Conservation (phyloP, 2,113 vertebrate species). For the Neogobius melanostomus region DNA sequence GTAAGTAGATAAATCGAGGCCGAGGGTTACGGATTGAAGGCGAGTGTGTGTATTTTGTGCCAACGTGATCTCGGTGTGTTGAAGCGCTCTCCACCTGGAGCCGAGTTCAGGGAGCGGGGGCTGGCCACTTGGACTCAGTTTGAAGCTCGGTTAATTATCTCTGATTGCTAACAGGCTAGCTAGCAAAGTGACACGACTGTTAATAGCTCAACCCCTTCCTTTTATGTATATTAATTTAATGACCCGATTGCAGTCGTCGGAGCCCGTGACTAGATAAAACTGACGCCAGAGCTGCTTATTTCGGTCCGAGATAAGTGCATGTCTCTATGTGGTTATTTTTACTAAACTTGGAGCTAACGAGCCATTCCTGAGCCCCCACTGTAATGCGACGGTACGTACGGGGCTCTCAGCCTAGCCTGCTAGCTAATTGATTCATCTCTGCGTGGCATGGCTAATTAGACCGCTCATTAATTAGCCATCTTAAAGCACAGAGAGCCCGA, state of each 20-base stretch:
- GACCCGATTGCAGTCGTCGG: constrained; percentile 13
- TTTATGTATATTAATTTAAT: constrained; percentile 58
- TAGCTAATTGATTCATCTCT: constrained; percentile 76
- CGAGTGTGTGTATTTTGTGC: constrained; percentile 34
- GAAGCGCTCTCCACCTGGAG: constrained; percentile 53
- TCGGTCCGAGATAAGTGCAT: constrained; percentile 25
- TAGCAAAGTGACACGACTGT: constrained; percentile 76
- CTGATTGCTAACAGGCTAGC: constrained; percentile 71
- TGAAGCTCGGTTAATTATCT: constrained; percentile 72
- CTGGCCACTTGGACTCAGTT: constrained; percentile 52
- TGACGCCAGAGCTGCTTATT: constrained; percentile 5
- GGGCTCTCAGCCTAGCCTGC: constrained; percentile 61
- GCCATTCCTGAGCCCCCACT: constrained; percentile 38
- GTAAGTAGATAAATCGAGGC: constrained; percentile 73
- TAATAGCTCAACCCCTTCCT: constrained; percentile 41
- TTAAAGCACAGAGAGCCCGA: constrained; percentile 17
- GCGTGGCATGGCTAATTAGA: constrained; percentile 75
- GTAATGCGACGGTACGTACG: constrained; percentile 65
- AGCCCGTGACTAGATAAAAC: constrained; percentile 7
- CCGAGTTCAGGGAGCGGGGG: constrained; percentile 48
- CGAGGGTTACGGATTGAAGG: constrained; percentile 57
- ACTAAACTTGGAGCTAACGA: constrained; percentile 36
- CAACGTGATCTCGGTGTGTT: constrained; percentile 19
- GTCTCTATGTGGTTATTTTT: constrained; percentile 27
- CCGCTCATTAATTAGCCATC: constrained; percentile 71